Base-by-base conservation (phyloP, 1,140 invertebrate genomes). In the Aleiodes sp. region DNA sequence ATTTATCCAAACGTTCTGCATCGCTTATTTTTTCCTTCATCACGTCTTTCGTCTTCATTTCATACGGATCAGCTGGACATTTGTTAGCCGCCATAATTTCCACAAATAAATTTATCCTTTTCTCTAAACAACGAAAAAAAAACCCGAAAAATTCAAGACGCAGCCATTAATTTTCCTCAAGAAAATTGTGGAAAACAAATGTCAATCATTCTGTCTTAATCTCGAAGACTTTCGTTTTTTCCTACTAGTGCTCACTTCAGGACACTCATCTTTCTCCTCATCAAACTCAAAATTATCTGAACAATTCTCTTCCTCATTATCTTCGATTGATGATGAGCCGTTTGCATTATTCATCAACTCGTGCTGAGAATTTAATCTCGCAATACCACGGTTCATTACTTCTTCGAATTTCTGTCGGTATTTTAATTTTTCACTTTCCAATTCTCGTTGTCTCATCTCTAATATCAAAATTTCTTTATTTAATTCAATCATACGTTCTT, bases 381-480 rank as follows among this genome's bases (percentile, higher is more conserved):
- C 28, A 10, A 59, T 59, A 14, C 56, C 56, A 59, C 56, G 56
- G n/a, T n/a, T 1, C 10, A 59, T 28, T 2, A n/a, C 56, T 26
- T 59, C 56, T 26, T 59, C 56, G 4, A 59, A 59, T 59, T 59
- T 59, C 14, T 65, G 70, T 35, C 65, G 41, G 35, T 72, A 76
- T 14, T 64, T 68, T 1, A 31, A 29, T 21, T 69, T 74, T 61
- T 75, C 74, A 37, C 70, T 62, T 41, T 72, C 74, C 46, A 76
- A 61, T 46, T 70, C 60, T 7, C 52, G 68, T n/a, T 74, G 69
- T 59, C 72, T 57, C 14, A 65, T 14, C 26, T 76, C 72, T 56
- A 76, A 57, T 46, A 68, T 41, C 1, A 31, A 21, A 24, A 72
- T 69, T 41, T 73, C 70, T 16, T 62, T 70, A 28, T 65, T 37